Percentiles rank a stretch among this genome's conserved stretches.
phyloP scores from a whole-genome alignment of 2,797 vertebrate genomes.

The Sparus aurata region DNA sequence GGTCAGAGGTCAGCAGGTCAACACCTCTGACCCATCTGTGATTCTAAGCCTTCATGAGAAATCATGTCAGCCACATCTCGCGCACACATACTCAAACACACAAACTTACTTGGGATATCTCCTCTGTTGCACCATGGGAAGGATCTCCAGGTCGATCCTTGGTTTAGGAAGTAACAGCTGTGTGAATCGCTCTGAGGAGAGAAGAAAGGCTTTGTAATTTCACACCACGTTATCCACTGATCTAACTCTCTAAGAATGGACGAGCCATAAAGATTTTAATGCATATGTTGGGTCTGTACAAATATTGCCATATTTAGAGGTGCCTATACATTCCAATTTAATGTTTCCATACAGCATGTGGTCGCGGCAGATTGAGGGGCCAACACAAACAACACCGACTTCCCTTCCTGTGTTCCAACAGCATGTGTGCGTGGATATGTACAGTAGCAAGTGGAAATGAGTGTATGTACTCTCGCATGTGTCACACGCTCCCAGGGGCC shows the following conservation, averaged over 20 bases:
- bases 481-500: slow-evolving; percentile 28
- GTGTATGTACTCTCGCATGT: slow-evolving; percentile 18
- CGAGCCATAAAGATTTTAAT: background rate
- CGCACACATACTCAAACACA: slow-evolving; percentile 36
- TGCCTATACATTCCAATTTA: slow-evolving; percentile 6
- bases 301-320: background rate
- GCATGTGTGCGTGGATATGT: slow-evolving; percentile 18
- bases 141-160: slow-evolving; percentile 87
- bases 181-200: slow-evolving; percentile 89
- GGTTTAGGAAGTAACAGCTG: slow-evolving; percentile 89
- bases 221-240: background rate
- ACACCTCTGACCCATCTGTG: slow-evolving; percentile 66
- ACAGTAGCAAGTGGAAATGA: slow-evolving; percentile 46
- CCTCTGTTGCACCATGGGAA: slow-evolving; percentile 93
- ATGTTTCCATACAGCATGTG: slow-evolving; percentile 43
- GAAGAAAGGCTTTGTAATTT: slow-evolving; percentile 16
- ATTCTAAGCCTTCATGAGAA: slow-evolving; percentile 70
- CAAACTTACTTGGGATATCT: slow-evolving; percentile 92
- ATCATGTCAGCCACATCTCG: slow-evolving; percentile 63
- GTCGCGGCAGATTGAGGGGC: slow-evolving; percentile 49
- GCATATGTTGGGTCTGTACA: slow-evolving; percentile 5
- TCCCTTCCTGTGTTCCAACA: slow-evolving; percentile 53
- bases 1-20: slow-evolving; percentile 64
- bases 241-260: slow-evolving; percentile 3
- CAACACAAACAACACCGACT: slow-evolving; percentile 65